Evolutionary conservation across 2,113 vertebrate genomes (phyloP).

Genomic region (Cephalopterus ornatus): DNA sequence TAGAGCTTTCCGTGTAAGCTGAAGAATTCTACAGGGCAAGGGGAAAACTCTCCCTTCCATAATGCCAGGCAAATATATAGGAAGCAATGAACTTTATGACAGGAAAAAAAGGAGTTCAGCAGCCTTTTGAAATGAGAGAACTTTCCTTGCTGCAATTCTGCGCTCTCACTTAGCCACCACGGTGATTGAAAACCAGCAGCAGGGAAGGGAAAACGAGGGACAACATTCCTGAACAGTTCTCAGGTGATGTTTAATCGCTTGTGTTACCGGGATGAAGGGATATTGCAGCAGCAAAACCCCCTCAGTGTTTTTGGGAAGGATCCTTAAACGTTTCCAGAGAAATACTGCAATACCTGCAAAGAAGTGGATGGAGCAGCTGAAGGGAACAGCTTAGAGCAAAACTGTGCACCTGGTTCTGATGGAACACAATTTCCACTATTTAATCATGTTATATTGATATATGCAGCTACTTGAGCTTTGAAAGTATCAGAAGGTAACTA

Average conservation of each 20-base stretch:
- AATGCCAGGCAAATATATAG: background rate
- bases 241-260: background rate
- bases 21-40: background rate
- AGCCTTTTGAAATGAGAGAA: conserved; percentile 28
- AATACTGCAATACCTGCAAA: accelerated
- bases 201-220: background rate
- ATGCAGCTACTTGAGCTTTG: accelerated
- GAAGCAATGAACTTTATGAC: conserved; percentile 64
- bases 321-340: background rate
- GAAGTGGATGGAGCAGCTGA: background rate
- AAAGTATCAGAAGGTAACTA: background rate
- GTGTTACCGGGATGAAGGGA: background rate
- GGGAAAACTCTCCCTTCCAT: background rate
- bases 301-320: background rate
- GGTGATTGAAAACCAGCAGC: background rate
- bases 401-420: background rate
- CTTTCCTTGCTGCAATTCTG: background rate
- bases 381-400: background rate
- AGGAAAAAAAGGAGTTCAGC: background rate
- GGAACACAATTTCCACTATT: background rate
- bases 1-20: background rate
- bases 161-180: background rate
- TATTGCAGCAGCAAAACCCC: background rate
- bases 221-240: background rate
- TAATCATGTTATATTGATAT: too few relatives aligned